phyloP scores from a whole-genome alignment of 2,113 vertebrate species.

The Albula goreensis region DNA sequence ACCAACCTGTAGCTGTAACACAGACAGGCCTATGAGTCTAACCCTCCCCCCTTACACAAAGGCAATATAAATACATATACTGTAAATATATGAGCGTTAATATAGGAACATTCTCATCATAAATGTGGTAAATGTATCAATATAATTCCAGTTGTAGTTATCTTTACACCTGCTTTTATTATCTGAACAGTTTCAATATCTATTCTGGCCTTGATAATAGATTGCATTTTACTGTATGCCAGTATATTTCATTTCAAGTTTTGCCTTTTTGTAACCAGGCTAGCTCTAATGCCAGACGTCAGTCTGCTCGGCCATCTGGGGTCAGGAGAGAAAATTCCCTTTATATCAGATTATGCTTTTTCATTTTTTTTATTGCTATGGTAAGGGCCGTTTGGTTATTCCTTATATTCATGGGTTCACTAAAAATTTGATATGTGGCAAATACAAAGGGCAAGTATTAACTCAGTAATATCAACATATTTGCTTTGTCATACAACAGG shows the following conservation, averaged over 20 bases:
- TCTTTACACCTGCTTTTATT: too few relatives aligned
- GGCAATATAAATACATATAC: not conserved
- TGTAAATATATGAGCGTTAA: too few relatives aligned
- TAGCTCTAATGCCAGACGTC: not conserved
- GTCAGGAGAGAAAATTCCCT: not conserved
- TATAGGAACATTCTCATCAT: too few relatives aligned
- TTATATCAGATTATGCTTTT: not conserved
- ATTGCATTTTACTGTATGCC: too few relatives aligned
- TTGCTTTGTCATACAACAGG: not conserved
- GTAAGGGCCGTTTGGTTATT: not conserved
- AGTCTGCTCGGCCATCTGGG: not conserved
- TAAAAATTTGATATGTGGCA: not conserved
- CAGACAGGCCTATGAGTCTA: not conserved
- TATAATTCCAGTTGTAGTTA: too few relatives aligned
- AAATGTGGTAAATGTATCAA: too few relatives aligned
- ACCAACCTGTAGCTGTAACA: not conserved
- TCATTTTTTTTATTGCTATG: not conserved
- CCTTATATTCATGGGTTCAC: not conserved
- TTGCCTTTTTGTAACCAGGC: not conserved
- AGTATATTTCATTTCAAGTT: too few relatives aligned
- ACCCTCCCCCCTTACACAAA: not conserved
- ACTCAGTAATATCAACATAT: too few relatives aligned
- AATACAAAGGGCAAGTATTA: too few relatives aligned
- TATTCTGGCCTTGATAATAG: too few relatives aligned
- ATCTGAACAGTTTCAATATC: too few relatives aligned